Evolutionary conservation across 53 echinoderm and acorn worm species (phyloP).

Genomic region (Zoroaster sp.): DNA sequence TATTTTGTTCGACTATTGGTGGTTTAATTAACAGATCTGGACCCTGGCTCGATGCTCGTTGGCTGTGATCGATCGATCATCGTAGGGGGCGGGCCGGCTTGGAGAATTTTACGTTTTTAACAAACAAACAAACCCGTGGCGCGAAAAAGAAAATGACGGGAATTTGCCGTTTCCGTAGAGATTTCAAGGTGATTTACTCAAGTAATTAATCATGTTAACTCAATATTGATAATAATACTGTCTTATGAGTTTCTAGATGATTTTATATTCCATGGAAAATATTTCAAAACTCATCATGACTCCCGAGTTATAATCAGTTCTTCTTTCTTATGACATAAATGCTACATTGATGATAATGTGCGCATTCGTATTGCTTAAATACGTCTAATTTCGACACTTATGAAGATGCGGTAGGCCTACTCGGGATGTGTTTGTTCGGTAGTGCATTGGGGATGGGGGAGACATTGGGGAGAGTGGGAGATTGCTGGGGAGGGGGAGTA

Average conservation of each 20-base stretch:
- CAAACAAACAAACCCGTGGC: slow-evolving; percentile 38
- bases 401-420: not conserved
- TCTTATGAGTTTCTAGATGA: not conserved
- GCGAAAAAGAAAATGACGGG: slow-evolving; percentile 12
- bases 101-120: no score
- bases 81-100: no score
- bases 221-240: no score
- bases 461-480: not conserved
- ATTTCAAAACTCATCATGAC: not conserved
- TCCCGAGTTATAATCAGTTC: not conserved
- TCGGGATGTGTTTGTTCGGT: not conserved
- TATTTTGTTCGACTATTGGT: no score
- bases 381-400: slow-evolving; percentile 29
- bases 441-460: not conserved
- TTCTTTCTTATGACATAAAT: not conserved
- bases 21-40: no score
- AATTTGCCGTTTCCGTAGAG: not conserved
- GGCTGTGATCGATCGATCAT: no score
- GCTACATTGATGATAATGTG: not conserved
- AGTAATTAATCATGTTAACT: not conserved
- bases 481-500: no score
- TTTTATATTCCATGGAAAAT: not conserved
- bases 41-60: no score
- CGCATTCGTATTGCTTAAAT: not conserved
- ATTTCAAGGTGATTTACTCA: not conserved